A percentile compares a stretch with the other conserved stretches of the same genome.
Evolutionary conservation across 2,888 invertebrate genomes (phyloP).

Genomic region (Orchestes rusci): DNA sequence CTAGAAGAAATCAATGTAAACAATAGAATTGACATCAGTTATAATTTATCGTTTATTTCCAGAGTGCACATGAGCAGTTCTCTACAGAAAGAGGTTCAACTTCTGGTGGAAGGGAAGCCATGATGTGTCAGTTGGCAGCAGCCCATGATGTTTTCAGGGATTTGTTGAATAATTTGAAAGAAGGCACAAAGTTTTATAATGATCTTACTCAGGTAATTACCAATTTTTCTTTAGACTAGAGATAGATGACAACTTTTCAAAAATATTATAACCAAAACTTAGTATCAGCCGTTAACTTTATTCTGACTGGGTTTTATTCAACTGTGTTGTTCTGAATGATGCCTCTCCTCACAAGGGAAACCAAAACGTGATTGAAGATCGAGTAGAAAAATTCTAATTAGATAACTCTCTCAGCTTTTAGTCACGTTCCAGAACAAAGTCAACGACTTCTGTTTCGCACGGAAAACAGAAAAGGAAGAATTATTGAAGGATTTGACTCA

Average conservation of each 20-base stretch:
- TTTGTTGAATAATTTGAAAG: conserved; percentile 82
- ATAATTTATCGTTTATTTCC: too few species aligned
- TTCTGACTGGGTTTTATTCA: too few species aligned
- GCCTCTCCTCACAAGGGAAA: too few species aligned
- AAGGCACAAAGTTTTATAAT: conserved; percentile 95
- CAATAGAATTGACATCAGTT: too few species aligned
- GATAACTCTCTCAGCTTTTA: conserved; percentile 58
- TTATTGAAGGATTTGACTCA: conserved; percentile 88
- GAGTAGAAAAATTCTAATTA: too few species aligned
- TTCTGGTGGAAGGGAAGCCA: conserved; percentile 62
- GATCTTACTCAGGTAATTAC: conserved; percentile 70
- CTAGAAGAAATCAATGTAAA: too few species aligned
- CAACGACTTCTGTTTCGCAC: conserved; percentile 95
- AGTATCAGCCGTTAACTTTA: too few species aligned
- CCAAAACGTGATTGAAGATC: too few species aligned
- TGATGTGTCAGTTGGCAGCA: conserved; percentile 78
- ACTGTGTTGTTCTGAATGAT: too few species aligned
- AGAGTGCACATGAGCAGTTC: conserved; percentile 54
- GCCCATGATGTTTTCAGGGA: conserved; percentile 92
- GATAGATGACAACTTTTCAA: too few species aligned
- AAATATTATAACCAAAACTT: too few species aligned
- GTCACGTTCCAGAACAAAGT: conserved; percentile 69
- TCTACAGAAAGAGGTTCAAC: conserved; percentile 58
- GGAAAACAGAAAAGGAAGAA: conserved; percentile 98
- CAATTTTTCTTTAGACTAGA: conserved; percentile 38